A percentile compares a stretch with the other conserved stretches of the same genome.
These are phyloP conservation scores for Bostrychus sinensis DNA, from an alignment of 2,113 vertebrate genomes.

Conservation along the genomic window DNA sequence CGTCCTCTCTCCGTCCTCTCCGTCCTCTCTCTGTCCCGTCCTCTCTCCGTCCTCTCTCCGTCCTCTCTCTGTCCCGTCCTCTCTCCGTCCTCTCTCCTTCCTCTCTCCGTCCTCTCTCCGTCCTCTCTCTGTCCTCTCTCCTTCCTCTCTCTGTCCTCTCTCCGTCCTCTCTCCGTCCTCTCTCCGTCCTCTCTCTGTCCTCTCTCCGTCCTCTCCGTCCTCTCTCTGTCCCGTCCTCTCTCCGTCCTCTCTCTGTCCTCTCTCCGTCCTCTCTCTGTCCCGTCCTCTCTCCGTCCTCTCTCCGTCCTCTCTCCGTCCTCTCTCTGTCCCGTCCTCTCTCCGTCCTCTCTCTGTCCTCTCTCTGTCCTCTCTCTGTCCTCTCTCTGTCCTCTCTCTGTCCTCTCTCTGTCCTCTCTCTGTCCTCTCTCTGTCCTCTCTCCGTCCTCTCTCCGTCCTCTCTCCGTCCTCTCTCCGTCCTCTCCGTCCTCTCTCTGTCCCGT, in stretches of 20 bases:
- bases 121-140: neutral
- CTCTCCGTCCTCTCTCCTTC: no score
- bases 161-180: neutral
- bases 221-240: conserved; percentile 18
- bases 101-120: no score
- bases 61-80: no score
- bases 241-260: neutral
- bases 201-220: neutral
- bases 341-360: no score
- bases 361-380: neutral
- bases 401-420: neutral
- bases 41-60: no score
- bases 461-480: no score
- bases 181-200: neutral
- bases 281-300: no score
- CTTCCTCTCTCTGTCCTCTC: neutral
- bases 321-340: no score
- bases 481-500: neutral
- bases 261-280: conserved; percentile 13
- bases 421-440: no score
- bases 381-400: neutral
- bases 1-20: no score
- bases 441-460: neutral
- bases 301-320: no score
- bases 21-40: no score